Conservation (phyloP, 2,797 vertebrate species). For the Acipenser ruthenus region DNA sequence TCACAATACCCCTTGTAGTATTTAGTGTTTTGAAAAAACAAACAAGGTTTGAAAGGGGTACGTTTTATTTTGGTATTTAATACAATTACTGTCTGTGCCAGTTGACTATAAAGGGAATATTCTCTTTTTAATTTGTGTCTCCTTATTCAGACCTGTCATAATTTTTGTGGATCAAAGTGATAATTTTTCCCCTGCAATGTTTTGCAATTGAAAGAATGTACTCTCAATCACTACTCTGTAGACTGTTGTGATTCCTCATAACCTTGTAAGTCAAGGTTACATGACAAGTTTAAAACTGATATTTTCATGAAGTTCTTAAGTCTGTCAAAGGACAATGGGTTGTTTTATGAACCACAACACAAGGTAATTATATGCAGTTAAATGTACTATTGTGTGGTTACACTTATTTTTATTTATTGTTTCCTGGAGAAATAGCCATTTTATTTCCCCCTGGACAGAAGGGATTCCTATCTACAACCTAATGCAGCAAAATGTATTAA, state of each 20-base stretch:
- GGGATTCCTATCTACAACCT: neutral
- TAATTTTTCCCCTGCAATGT: constrained; percentile 14
- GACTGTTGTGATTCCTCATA: neutral
- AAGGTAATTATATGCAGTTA: neutral
- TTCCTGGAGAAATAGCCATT: neutral
- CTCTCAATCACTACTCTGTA: constrained; percentile 16
- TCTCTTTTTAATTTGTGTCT: constrained; percentile 34
- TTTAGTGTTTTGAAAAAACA: no score
- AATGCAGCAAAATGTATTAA: neutral
- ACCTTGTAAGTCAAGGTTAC: neutral
- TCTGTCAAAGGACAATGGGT: constrained; percentile 4
- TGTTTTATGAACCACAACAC: neutral
- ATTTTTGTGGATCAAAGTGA: constrained; percentile 26
- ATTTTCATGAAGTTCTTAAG: neutral
- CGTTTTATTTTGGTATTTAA: no score
- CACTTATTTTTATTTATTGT: neutral
- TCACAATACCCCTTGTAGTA: no score
- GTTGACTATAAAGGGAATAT: constrained; percentile 32
- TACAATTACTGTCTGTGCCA: constrained; percentile 6
- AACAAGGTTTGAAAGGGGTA: no score
- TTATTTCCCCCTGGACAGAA: neutral
- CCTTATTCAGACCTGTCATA: constrained; percentile 27
- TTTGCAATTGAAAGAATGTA: constrained; percentile 22
- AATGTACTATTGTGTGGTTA: neutral
- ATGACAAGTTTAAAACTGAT: neutral